These are phyloP conservation scores for Epinotia nisella DNA, from an alignment of 2,888 invertebrate genomes.

Conservation along the genomic window DNA sequence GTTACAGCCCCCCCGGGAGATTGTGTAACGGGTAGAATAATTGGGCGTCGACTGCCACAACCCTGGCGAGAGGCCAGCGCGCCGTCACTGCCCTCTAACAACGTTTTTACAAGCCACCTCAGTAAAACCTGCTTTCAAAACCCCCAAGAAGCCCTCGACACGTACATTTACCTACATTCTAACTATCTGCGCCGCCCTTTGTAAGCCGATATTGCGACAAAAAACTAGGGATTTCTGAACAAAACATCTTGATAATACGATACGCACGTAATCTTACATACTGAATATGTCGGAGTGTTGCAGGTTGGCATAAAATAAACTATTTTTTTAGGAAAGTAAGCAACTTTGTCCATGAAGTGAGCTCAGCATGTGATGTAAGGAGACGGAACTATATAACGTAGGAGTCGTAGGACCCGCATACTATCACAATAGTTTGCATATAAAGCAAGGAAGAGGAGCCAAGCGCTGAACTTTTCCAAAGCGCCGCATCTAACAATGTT, in stretches of 20 bases:
- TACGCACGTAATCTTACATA: slow-evolving; percentile 3
- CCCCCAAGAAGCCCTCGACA: slow-evolving; percentile 23
- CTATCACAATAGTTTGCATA: slow-evolving; percentile 35
- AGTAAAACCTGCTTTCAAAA: slow-evolving; percentile 14
- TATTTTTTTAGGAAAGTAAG: slow-evolving; percentile 3
- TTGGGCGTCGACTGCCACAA: slow-evolving; percentile 37
- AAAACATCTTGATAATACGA: slow-evolving; percentile 19
- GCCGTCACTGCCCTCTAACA: slow-evolving; percentile 2
- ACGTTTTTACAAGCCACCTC: slow-evolving; percentile 23
- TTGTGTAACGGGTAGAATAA: slow-evolving; percentile 47
- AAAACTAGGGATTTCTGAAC: background rate
- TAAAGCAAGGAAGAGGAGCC: slow-evolving; percentile 18
- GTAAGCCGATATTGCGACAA: slow-evolving; percentile 30
- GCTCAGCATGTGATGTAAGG: background rate
- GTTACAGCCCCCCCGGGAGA: slow-evolving; percentile 48
- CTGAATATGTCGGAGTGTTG: slow-evolving; percentile 9
- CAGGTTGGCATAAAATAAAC: slow-evolving; percentile 5
- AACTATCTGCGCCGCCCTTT: slow-evolving; percentile 5
- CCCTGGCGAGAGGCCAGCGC: slow-evolving; percentile 31
- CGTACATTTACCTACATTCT: slow-evolving; percentile 27
- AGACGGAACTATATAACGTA: background rate
- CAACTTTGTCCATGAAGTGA: slow-evolving; percentile 11
- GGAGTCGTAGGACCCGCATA: background rate
- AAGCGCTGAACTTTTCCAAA: background rate
- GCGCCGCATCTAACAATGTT: background rate